These are phyloP conservation scores for Vombatus ursinus DNA, from an alignment of 2,113 vertebrate genomes.

Conservation along the genomic window DNA sequence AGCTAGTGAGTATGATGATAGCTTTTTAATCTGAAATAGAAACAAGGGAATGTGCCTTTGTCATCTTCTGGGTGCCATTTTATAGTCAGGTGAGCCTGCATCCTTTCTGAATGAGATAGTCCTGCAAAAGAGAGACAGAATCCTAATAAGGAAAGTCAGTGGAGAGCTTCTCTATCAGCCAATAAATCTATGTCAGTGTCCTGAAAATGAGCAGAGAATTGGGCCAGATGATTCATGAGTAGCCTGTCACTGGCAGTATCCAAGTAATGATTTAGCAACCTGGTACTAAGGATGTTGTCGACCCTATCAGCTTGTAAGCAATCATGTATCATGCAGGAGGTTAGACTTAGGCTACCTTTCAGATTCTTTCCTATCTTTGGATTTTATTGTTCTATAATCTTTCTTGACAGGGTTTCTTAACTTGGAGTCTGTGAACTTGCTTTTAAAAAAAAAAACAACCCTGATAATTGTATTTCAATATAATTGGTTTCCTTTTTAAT, in stretches of 20 bases:
- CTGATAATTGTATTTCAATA: neutral
- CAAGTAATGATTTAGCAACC: neutral
- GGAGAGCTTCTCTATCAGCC: slow-evolving; percentile 44
- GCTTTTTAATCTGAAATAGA: neutral
- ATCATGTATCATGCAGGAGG: neutral
- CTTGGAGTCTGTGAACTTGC: neutral
- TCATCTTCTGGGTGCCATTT: neutral
- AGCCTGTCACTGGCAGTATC: neutral
- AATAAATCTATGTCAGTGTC: slow-evolving; percentile 5
- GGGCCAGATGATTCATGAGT: neutral
- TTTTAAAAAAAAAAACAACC: too few species aligned
- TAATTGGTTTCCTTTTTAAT: neutral
- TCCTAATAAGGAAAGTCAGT: slow-evolving; percentile 20
- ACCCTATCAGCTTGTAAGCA: neutral
- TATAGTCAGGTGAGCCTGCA: neutral
- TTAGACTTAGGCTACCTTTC: neutral
- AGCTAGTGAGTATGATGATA: too few species aligned
- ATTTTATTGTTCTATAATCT: neutral
- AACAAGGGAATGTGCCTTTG: fast-evolving
- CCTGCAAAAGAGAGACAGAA: neutral
- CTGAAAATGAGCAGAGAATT: neutral
- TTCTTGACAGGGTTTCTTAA: neutral
- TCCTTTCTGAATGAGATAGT: neutral
- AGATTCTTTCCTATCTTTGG: neutral
- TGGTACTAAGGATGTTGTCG: neutral